Percentiles rank a stretch among this genome's conserved stretches.
These are phyloP conservation scores for Ecliptopera silaceata DNA, from an alignment of 2,888 invertebrate species.

Conservation along the genomic window DNA sequence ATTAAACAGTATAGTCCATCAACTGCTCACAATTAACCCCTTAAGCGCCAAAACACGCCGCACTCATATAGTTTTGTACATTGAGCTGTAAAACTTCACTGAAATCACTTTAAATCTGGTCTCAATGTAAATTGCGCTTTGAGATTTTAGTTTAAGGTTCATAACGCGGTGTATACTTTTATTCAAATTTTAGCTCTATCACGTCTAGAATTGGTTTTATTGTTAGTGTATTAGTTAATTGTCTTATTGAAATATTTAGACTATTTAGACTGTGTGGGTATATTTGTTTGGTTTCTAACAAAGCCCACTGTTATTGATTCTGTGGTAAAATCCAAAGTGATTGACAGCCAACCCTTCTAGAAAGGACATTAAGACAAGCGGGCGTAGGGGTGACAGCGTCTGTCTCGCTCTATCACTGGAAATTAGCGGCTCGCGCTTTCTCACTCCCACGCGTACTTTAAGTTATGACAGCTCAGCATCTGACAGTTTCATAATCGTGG, in stretches of 20 bases:
- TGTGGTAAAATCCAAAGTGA: conserved; percentile 27
- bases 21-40: conserved; percentile 25
- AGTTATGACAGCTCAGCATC: conserved; percentile 35
- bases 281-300: background rate
- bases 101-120: background rate
- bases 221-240: too few species aligned
- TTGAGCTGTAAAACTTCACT: conserved; percentile 13
- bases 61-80: conserved; percentile 18
- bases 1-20: conserved; percentile 17
- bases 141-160: background rate
- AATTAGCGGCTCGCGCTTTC: conserved; percentile 20
- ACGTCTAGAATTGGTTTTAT: too few species aligned
- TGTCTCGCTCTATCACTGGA: conserved; percentile 28
- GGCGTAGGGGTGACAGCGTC: conserved; percentile 21
- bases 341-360: conserved; percentile 32
- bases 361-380: conserved; percentile 37
- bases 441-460: conserved; percentile 39
- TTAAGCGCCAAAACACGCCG: conserved; percentile 12
- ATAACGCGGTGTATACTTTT: background rate
- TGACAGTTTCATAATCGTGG: conserved; percentile 35
- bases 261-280: background rate
- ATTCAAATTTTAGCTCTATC: too few species aligned
- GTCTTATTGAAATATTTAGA: too few species aligned
- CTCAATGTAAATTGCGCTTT: background rate
- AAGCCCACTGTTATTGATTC: conserved; percentile 2